phyloP scores from a whole-genome alignment of 2,797 vertebrate genomes.

The Manis pentadactyla region DNA sequence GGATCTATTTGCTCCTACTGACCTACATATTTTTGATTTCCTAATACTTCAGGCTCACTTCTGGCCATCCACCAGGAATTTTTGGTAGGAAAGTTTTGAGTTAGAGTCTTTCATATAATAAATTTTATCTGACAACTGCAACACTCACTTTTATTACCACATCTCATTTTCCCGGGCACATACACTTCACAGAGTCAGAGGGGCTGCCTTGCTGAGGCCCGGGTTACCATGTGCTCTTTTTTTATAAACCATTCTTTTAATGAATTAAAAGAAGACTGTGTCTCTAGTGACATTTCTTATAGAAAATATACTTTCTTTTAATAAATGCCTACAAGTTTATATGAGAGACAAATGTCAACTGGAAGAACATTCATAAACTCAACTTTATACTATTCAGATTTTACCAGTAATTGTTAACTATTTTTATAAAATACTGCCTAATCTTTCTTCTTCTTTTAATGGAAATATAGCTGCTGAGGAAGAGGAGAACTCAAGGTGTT shows the following conservation, averaged over 20 bases:
- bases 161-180: slow-evolving; percentile 80
- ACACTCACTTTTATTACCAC: slow-evolving; percentile 80
- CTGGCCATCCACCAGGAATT: slow-evolving; percentile 84
- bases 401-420: not conserved
- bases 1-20: slow-evolving; percentile 75
- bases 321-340: not conserved
- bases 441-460: not conserved
- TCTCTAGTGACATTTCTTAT: not conserved
- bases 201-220: too few species aligned
- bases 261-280: not conserved
- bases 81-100: slow-evolving; percentile 81
- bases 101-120: slow-evolving; percentile 83
- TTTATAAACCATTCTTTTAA: slow-evolving; percentile 15
- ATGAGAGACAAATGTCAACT: not conserved
- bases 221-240: not conserved
- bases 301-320: not conserved
- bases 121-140: slow-evolving; percentile 84
- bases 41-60: slow-evolving; percentile 79
- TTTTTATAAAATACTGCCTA: not conserved
- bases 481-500: not conserved
- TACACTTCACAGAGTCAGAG: slow-evolving; percentile 59
- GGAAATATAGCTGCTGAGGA: not conserved
- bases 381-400: not conserved
- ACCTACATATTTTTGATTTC: slow-evolving; percentile 84
- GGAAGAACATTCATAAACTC: not conserved